Percentiles rank a stretch among this genome's conserved stretches.
phyloP scores from a whole-genome alignment of 2,113 vertebrate genomes.

The Cebidichthys violaceus region DNA sequence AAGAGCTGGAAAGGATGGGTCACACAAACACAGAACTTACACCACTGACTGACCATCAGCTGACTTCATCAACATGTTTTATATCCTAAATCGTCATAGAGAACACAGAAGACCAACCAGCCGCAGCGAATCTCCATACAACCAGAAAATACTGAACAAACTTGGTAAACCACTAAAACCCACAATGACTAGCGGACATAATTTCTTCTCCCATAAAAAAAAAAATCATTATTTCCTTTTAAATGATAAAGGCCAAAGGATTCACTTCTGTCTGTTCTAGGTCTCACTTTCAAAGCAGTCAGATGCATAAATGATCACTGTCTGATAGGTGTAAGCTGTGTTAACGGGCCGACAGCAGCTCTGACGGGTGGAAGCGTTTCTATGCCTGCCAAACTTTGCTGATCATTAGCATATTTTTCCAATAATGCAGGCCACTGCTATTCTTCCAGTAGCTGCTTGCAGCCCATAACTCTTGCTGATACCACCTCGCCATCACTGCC shows the following conservation, averaged over 20 bases:
- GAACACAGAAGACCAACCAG: background rate
- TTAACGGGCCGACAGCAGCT: slow-evolving; percentile 8
- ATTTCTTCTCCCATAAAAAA: background rate
- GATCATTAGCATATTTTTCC: slow-evolving; percentile 47
- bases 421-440: slow-evolving; percentile 46
- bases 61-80: background rate
- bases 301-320: background rate
- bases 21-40: too few species aligned
- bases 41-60: too few species aligned
- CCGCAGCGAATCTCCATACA: background rate
- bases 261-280: background rate
- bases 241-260: background rate
- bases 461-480: slow-evolving; percentile 37
- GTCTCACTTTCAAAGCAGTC: background rate
- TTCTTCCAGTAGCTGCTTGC: slow-evolving; percentile 28
- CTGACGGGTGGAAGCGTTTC: slow-evolving; percentile 35
- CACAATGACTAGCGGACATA: background rate
- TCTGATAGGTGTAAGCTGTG: background rate
- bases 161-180: background rate
- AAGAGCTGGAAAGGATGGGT: background rate
- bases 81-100: background rate
- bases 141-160: background rate
- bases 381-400: slow-evolving; percentile 28
- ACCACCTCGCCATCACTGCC: background rate
- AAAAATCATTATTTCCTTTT: background rate